phyloP scores from a whole-genome alignment of 2,888 invertebrate genomes.

The Sthenelais limicola region DNA sequence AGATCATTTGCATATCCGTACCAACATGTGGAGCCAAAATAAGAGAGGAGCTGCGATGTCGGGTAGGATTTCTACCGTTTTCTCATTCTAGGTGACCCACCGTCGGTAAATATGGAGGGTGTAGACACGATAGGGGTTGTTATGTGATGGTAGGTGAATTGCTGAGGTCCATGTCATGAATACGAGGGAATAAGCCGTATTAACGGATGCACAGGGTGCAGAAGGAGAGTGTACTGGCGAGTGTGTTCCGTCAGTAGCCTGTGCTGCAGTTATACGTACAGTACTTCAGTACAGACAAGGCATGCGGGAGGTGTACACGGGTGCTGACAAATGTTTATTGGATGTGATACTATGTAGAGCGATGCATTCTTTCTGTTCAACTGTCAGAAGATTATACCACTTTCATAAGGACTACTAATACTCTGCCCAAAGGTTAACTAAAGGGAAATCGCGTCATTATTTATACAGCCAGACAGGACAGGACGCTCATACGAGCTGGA shows the following conservation, averaged over 20 bases:
- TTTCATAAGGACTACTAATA: too few species aligned
- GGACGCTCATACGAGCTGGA: too few species aligned
- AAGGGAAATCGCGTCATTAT: too few species aligned
- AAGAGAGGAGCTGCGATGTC: slow-evolving; percentile 32
- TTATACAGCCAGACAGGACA: too few species aligned
- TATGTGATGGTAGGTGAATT: not conserved
- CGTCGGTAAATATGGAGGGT: slow-evolving; percentile 33
- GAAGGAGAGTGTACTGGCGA: not conserved
- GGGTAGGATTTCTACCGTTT: slow-evolving; percentile 37
- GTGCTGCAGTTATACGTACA: not conserved
- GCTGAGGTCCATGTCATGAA: too few species aligned
- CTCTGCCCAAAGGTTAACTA: too few species aligned
- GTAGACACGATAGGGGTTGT: not conserved
- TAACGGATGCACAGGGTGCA: slow-evolving; percentile 15
- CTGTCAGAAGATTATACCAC: too few species aligned
- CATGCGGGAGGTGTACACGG: not conserved
- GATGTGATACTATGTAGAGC: not conserved
- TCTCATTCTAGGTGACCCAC: slow-evolving; percentile 19
- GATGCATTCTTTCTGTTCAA: too few species aligned
- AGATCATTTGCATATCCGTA: slow-evolving; percentile 41
- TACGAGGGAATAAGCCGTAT: slow-evolving; percentile 8
- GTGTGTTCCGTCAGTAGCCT: slow-evolving; percentile 6
- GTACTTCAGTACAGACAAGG: not conserved
- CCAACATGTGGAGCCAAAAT: slow-evolving; percentile 45
- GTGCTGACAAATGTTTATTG: slow-evolving; percentile 14